phyloP scores from a whole-genome alignment of 2,113 vertebrate species.

The Prinia subflava region DNA sequence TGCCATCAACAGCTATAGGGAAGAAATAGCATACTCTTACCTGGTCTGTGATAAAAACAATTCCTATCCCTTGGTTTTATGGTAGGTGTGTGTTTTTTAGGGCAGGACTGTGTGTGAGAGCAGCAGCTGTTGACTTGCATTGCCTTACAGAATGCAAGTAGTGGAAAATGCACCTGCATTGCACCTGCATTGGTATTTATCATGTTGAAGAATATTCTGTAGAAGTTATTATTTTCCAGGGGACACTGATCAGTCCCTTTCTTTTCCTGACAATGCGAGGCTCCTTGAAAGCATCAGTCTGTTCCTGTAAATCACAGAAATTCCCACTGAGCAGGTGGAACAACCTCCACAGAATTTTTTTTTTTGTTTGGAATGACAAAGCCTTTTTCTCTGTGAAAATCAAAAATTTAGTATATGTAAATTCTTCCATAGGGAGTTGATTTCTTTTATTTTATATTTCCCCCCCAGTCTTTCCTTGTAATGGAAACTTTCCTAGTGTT shows the following conservation, averaged over 20 bases:
- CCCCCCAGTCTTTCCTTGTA: background rate
- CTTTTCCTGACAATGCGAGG: background rate
- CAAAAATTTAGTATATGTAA: background rate
- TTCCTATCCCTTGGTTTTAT: background rate
- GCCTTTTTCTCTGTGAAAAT: background rate
- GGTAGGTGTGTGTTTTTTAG: background rate
- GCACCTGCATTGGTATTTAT: background rate
- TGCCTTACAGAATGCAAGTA: background rate
- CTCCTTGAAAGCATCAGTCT: background rate
- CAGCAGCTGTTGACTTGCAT: background rate
- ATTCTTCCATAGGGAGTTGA: background rate
- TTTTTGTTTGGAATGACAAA: background rate
- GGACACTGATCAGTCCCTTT: background rate
- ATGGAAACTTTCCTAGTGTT: background rate
- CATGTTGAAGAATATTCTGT: background rate
- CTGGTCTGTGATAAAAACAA: background rate
- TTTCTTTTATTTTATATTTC: background rate
- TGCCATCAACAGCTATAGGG: background rate
- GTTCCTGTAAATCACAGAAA: background rate
- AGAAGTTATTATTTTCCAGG: background rate
- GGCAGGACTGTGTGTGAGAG: background rate
- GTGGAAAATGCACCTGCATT: background rate
- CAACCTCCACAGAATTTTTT: background rate
- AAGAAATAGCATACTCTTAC: background rate
- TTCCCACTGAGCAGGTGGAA: background rate